phyloP scores from a whole-genome alignment of 2,797 vertebrate genomes.

The Argyrosomus regius region DNA sequence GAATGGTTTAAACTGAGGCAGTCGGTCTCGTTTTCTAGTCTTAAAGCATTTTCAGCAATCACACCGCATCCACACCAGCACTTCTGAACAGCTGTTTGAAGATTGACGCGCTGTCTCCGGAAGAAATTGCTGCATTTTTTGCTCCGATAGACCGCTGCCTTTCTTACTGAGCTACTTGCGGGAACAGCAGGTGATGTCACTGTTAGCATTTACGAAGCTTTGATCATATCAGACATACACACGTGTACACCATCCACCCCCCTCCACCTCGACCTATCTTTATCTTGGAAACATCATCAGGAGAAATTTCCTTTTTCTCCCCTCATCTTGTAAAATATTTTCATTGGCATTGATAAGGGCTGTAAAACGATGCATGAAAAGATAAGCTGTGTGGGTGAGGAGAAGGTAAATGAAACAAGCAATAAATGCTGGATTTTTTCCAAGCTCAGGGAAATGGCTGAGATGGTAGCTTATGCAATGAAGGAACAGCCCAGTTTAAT shows the following conservation, averaged over 20 bases:
- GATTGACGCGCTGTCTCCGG: constrained; percentile 50
- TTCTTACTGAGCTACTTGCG: constrained; percentile 30
- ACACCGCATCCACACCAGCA: not conserved
- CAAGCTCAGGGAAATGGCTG: not conserved
- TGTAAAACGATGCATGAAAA: constrained; percentile 40
- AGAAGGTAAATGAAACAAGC: constrained; percentile 36
- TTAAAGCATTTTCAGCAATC: constrained; percentile 29
- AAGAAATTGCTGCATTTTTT: constrained; percentile 71
- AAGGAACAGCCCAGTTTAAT: not conserved
- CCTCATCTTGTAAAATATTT: constrained; percentile 43
- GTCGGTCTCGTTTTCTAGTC: constrained; percentile 29
- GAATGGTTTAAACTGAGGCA: constrained; percentile 29
- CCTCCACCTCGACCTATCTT: not conserved
- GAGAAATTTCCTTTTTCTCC: not conserved
- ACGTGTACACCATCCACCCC: not conserved
- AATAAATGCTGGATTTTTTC: constrained; percentile 31
- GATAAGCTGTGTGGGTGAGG: constrained; percentile 38
- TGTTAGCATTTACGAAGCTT: constrained; percentile 49
- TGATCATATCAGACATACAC: constrained; percentile 36
- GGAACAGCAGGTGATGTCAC: constrained; percentile 68
- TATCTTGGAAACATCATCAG: constrained; percentile 25
- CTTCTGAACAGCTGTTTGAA: constrained; percentile 65
- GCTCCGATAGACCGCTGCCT: constrained; percentile 63
- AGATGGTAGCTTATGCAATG: constrained; percentile 16
- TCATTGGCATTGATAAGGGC: constrained; percentile 46